A percentile compares a stretch with the other conserved stretches of the same genome.
Evolutionary conservation across 2,888 invertebrate genomes (phyloP).

Genomic region (Napeogenes inachia): DNA sequence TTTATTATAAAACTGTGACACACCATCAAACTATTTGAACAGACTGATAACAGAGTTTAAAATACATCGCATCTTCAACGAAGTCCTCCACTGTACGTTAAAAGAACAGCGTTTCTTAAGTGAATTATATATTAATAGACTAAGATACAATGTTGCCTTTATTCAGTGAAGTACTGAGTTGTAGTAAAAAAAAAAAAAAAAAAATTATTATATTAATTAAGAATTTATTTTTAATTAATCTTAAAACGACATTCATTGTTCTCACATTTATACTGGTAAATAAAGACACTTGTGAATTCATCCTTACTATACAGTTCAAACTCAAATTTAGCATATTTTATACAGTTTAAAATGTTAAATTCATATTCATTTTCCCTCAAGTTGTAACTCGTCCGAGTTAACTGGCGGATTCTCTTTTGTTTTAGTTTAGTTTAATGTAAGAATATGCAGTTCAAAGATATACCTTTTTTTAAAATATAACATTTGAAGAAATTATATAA

Average conservation of each 20-base stretch:
- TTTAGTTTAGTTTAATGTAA: neutral
- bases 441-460: neutral
- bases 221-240: too few relatives aligned
- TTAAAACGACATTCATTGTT: too few relatives aligned
- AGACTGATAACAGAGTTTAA: too few relatives aligned
- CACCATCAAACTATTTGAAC: too few relatives aligned
- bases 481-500: too few relatives aligned
- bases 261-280: too few relatives aligned
- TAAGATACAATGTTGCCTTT: constrained; percentile 1
- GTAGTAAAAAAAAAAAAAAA: neutral
- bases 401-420: neutral
- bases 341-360: constrained; percentile 2
- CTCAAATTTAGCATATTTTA: neutral
- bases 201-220: too few relatives aligned
- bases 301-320: too few relatives aligned
- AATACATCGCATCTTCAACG: too few relatives aligned
- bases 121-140: constrained; percentile 25
- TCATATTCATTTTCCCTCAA: neutral
- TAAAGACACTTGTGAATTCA: too few relatives aligned
- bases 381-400: neutral
- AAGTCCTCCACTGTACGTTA: constrained; percentile 3
- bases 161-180: neutral
- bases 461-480: neutral
- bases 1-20: too few relatives aligned
- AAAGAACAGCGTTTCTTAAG: constrained; percentile 24